Evolutionary conservation across 2,888 invertebrate species (phyloP), one percentile per base, ranked within the genome.

Genomic region (Troglohyphantes excavatus): DNA sequence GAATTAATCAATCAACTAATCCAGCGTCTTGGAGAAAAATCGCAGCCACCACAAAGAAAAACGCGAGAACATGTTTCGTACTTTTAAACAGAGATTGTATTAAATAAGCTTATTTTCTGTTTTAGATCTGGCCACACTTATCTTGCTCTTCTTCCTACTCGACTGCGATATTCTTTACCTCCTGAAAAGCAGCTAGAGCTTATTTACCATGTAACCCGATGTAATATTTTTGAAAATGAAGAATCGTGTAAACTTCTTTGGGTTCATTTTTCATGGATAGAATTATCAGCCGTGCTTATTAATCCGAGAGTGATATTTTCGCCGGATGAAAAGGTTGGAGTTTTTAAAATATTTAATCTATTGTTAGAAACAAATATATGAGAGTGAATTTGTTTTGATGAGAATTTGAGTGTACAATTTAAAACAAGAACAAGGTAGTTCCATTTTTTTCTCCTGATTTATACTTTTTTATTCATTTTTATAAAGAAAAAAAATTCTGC

Each of bases 181-280:
- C 95, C 97, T 0, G 98, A 98, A 92, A 97, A 97, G 93, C 96
- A 97, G 0, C 95, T 98, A 92, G 98, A 99, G 93, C 94, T 99
- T 81, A 98, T 98, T 0, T 99, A 99, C 94, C 99, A 99, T 26
- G 93, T 97, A 99, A 92, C 94, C 99, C 17, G 98, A 98, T 94
- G 98, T 98, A 0, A 98, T 98, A 93, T 96, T 98, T 93, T 98
- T 98, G 93, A 96, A 98, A 43, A 84, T 5, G 84, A 63, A 23
- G 63, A 79, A 23, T 7, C 59, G 3, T 67, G 98, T 91, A 98
- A 98, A 93, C 97, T 98, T 0, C 95, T 96, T 93, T 97, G 98
- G 97, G 95, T 98, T 33, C 96, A 72, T 29, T 75, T 46, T 65
- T 73, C 43, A 9, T 27, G 21, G 11, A 65, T 46, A 6, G 53